Conservation (phyloP, 2,888 invertebrate genomes). For the Euphydryas editha region DNA sequence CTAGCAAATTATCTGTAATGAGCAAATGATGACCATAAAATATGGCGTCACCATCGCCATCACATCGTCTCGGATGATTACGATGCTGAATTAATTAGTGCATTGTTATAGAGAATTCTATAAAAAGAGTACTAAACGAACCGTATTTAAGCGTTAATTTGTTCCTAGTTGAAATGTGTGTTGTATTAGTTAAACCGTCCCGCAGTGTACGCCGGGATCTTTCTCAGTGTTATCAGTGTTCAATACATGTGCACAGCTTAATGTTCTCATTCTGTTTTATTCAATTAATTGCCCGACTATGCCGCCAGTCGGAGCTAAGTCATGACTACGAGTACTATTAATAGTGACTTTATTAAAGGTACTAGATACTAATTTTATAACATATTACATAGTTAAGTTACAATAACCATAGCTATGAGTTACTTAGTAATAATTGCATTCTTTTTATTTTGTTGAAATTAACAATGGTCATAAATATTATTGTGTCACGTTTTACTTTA, state of each 20-base stretch:
- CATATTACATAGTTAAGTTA: neutral
- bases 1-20: too few relatives aligned
- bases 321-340: constrained; percentile 2
- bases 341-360: constrained; percentile 2
- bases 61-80: too few relatives aligned
- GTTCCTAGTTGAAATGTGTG: too few relatives aligned
- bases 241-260: constrained; percentile 79
- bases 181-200: constrained; percentile 40
- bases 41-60: too few relatives aligned
- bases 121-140: too few relatives aligned
- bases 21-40: too few relatives aligned
- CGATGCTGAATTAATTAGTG: too few relatives aligned
- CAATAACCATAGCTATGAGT: neutral
- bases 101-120: too few relatives aligned
- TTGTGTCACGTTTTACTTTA: too few relatives aligned
- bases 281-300: constrained; percentile 68
- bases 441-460: neutral
- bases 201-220: constrained; percentile 59
- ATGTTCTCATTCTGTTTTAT: constrained; percentile 73
- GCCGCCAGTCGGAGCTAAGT: constrained; percentile 8
- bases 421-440: too few relatives aligned
- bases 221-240: constrained; percentile 76
- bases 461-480: neutral
- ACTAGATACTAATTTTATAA: neutral
- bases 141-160: too few relatives aligned